Evolutionary conservation across 2,888 invertebrate genomes (phyloP), one percentile per base, ranked within the genome.

Genomic region (Cryptus armator): DNA sequence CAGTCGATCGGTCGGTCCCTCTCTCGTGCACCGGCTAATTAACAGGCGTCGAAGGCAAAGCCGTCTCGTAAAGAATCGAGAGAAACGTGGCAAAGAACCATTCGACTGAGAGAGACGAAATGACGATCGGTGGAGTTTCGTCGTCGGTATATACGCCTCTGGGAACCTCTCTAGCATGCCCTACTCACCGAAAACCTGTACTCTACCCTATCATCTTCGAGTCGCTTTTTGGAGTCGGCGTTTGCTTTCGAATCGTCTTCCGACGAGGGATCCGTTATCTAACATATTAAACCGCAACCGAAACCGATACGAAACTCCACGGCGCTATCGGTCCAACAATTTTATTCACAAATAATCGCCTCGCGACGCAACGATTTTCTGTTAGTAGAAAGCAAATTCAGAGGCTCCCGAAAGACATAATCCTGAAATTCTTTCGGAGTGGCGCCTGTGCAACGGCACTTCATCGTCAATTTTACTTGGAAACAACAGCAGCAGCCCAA

Each of bases 61-160:
- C 71, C 81, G 81, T 86, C 83, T 86, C 86, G 66, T 86, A 86
- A 86, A 86, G 82, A 82, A 66, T 59, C 19, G 62, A 71, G 74
- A 71, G 56, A 56, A 85, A 82, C 79, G 78, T 72, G 46, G 71
- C 53, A 46, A 72, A 37, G 19, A 56, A 32, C 12, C 32, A 37
- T 48, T 53, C 10, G n/a, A 37, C 32, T 32, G 29, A 64, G 46
- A 64, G 75, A 16, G 71, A 16, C 37, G 51, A 51, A 56, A 37
- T 1, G 32, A 70, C 16, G 19, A 37, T 16, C 43, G 51, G 56
- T 5, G 32, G 37, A 56, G 56, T 62, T 75, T 64, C 48, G 62
- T 48, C 29, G 37, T 48, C 19, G 48, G 29, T 19, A 48, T 64
- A 64, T 16, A 53, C 37, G 51, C 2, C 37, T 44, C n/a, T 70